Base-by-base conservation (phyloP, 2,113 vertebrate species). In the Potamarius usumacintae region DNA sequence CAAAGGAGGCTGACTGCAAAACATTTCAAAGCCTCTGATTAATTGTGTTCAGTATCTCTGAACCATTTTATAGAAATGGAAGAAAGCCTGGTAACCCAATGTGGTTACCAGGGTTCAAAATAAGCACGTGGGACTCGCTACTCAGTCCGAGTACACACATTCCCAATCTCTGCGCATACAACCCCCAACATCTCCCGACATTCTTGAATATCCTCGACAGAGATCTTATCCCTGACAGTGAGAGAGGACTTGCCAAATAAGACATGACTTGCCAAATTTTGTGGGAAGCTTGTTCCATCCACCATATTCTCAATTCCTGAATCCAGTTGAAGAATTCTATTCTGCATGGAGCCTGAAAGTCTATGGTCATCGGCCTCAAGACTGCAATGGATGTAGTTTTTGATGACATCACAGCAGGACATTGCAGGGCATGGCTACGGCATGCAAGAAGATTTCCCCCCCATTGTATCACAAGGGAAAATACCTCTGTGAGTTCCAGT, bases 261-360 rank as follows among this genome's bases (percentile, higher is more conserved):
- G 22, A 53, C 7, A 34, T 58, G 9, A 50, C 12, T 58, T 87
- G 11, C 14, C n/a, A 82, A 57, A 50, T 8, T 42, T 87, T 74
- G 20, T 83, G 69, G 30, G 80, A 87, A 74, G 79, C 12, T 82
- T 87, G 17, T 72, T 72, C 30, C 69, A 42, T 76, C 2, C 74
- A 50, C 18, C 48, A 52, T 55, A 6, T 78, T 55, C 12, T 27
- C 25, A 5, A 78, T 78, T 78, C 25, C 25, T 55, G 76, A 78
- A 18, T 27, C 25, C 25, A 48, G 42, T 1, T 8, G 15, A 71
- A 17, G 65, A 67, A 69, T 69, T 69, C 6, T 67, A 27, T 71
- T 71, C 42, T 50, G 9, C 25, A 55, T 78, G 7, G 15, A 72
- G 34, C 4, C 50, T 20, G 76, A 78, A 78, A n/a, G 50, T 53